Percentiles rank a stretch among this genome's conserved stretches.
Evolutionary conservation across 2,797 vertebrate species (phyloP).

Genomic region (Betta splendens): DNA sequence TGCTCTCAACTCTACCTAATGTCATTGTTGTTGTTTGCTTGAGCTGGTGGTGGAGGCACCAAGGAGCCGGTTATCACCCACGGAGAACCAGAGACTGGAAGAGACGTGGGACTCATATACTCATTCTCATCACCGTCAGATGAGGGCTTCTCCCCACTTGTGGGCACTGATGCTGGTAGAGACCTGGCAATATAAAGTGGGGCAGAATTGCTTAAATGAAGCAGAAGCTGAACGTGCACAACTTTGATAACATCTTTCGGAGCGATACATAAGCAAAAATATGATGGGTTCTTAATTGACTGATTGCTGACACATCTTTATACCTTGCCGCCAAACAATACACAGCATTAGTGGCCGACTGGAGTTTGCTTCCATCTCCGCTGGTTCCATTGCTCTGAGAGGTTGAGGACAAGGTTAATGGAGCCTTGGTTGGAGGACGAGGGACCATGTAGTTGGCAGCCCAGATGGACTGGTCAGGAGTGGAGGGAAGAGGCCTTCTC

Average conservation of each 20-base stretch:
- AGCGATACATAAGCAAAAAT: no score
- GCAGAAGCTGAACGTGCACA: no score
- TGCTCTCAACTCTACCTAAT: conserved; percentile 42
- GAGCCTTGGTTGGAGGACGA: conserved; percentile 85
- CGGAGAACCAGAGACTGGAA: conserved; percentile 73
- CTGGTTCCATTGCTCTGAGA: conserved; percentile 79
- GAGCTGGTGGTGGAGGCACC: conserved; percentile 73
- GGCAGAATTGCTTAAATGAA: not conserved
- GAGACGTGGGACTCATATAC: conserved; percentile 93
- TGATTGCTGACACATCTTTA: not conserved
- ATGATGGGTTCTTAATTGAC: no score
- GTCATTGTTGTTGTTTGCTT: conserved; percentile 49
- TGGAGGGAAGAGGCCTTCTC: conserved; percentile 91
- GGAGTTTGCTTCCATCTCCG: conserved; percentile 79
- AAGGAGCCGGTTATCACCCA: conserved; percentile 68
- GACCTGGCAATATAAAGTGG: conserved; percentile 42
- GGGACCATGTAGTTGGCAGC: conserved; percentile 80
- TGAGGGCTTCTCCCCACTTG: conserved; percentile 74
- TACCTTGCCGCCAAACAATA: conserved; percentile 85
- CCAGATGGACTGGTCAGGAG: conserved; percentile 84
- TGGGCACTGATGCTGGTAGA: conserved; percentile 68
- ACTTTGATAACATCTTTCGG: no score
- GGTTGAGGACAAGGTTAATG: conserved; percentile 39
- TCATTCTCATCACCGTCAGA: conserved; percentile 86
- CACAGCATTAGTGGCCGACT: conserved; percentile 89